These are phyloP conservation scores for Scolopax rusticola DNA, from an alignment of 2,797 vertebrate genomes.

Conservation along the genomic window DNA sequence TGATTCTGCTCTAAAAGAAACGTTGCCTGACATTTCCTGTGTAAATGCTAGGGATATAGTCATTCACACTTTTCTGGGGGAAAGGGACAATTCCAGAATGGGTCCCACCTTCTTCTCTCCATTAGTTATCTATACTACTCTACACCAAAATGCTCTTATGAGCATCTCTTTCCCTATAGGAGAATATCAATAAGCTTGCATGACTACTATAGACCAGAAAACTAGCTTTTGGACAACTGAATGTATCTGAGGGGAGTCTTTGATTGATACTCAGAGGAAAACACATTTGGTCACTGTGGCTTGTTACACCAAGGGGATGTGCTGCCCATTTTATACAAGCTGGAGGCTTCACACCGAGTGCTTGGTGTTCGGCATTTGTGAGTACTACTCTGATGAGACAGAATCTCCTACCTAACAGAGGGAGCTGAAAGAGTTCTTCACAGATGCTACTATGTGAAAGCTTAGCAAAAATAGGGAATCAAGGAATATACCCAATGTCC, in stretches of 20 bases:
- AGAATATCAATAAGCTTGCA: not conserved
- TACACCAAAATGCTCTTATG: not conserved
- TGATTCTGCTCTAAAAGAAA: not conserved
- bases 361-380: not conserved
- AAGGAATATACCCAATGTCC: not conserved
- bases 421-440: not conserved
- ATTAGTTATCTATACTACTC: fast-evolving
- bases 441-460: not conserved
- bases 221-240: not conserved
- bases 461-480: not conserved
- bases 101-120: not conserved
- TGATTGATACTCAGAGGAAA: not conserved
- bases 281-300: not conserved
- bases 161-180: not conserved
- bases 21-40: not conserved
- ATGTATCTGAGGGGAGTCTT: not conserved
- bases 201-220: not conserved
- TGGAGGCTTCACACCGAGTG: not conserved
- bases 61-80: not conserved
- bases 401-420: not conserved
- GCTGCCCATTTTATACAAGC: not conserved
- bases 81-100: not conserved
- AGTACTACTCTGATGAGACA: not conserved
- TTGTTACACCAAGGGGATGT: not conserved
- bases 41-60: not conserved